Base-by-base conservation (phyloP, 92 coral and sea anemone species). In the Actinernus sp. region DNA sequence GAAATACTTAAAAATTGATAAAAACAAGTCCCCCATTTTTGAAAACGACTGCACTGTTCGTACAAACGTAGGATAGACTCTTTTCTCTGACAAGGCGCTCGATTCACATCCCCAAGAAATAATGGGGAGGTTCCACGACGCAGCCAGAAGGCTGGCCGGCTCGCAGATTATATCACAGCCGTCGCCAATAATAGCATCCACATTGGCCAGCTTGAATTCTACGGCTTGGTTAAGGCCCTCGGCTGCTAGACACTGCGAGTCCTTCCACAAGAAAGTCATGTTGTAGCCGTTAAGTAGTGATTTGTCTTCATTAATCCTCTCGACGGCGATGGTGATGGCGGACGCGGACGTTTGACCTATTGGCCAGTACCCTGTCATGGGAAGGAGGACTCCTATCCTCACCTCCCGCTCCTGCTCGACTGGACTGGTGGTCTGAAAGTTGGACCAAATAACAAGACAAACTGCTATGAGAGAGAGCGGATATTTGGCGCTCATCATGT, bases 331-430 rank as follows among this genome's bases (percentile, higher is more conserved):
- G 19, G 88, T 84, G 4, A 89, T 84, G 31, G 96, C 88, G 8
- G 96, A 89, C 36, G 96, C 96, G 0, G 91, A 78, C 4, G 91
- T 89, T 79, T 84, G 78, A 2, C 96, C 96, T 21, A 89, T 89
- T 3, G 96, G 96, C 96, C 96, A 89, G 81, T 84, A 84, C 6
- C 96, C 96, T 0, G 91, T 89, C 96, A 84, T 84, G 6, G 96
- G 96, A 6, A 89, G 76, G 49, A 89, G 78, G 21, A 84, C 96
- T 2, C 96, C 89, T 11, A 85, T 70, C 26, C 78, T 73, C 0
- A 90, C 88, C 10, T 76, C 89, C n/a, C n/a, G n/a, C n/a, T n/a
- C n/a, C n/a, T n/a, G n/a, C n/a, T n/a, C n/a, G n/a, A n/a, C n/a
- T n/a, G n/a, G n/a, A n/a, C n/a, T n/a, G n/a, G n/a, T n/a, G n/a